These are phyloP conservation scores for Prunella strophiata DNA, from an alignment of 2,797 vertebrate species.

Conservation along the genomic window DNA sequence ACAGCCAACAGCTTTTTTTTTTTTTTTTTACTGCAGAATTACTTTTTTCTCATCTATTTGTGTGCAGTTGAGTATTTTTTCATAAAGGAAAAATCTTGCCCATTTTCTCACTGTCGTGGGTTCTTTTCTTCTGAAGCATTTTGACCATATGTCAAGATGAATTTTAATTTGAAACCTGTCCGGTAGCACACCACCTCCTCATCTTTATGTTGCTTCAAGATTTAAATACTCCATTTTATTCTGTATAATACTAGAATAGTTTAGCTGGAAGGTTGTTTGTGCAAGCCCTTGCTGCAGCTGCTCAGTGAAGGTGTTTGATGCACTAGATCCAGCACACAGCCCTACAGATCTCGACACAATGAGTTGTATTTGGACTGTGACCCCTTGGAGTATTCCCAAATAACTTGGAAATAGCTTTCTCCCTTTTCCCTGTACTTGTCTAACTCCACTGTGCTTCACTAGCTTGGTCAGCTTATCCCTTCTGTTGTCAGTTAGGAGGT, in stretches of 20 bases:
- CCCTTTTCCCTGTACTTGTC: not conserved
- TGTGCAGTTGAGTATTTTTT: not conserved
- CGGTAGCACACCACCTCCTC: fast-evolving
- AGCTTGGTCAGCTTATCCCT: not conserved
- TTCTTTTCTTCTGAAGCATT: not conserved
- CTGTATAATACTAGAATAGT: not conserved
- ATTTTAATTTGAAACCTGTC: conserved; percentile 7
- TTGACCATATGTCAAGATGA: not conserved
- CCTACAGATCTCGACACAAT: fast-evolving
- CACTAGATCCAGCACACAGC: not conserved
- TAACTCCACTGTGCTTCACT: not conserved
- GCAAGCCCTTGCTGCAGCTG: not conserved
- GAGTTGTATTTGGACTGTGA: not conserved
- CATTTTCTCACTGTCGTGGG: not conserved
- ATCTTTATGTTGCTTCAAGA: not conserved
- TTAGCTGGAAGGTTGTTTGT: not conserved
- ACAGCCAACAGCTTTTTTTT: conserved; percentile 30
- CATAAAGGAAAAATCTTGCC: not conserved
- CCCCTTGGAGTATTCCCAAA: not conserved
- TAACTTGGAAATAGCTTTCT: not conserved
- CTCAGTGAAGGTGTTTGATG: not conserved
- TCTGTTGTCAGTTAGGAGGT: not conserved
- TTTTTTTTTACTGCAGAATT: conserved; percentile 33
- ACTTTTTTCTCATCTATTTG: conserved; percentile 34
- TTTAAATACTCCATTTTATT: not conserved